Base-by-base conservation (phyloP, 2,888 invertebrate species). In the Malacosoma neustria region DNA sequence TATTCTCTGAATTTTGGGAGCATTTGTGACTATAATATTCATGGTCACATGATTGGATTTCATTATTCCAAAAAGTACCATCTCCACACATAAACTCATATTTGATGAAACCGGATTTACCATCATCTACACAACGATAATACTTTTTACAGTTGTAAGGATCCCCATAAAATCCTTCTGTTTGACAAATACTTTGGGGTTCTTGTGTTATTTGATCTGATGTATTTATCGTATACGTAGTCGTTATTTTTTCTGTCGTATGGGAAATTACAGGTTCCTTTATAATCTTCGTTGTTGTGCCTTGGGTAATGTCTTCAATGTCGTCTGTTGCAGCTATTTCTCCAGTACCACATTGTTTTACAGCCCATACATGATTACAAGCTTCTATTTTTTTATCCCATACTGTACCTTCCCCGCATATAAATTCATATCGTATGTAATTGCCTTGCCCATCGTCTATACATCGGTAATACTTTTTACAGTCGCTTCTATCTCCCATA, bases 381-480 rank as follows among this genome's bases (percentile, higher is more conserved):
- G 90, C 88, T 60, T 89, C 80, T 40, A 89, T 72, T 36, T 85
- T 74, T 39, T 89, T 87, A 72, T 93, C 93, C 93, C 94, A 94
- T 22, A 92, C 90, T 3, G 94, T 94, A 35, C 93, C 93, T 37
- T 90, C 88, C 2, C 90, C 91, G 66, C 94, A 94, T 9, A 77
- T 77, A 63, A 92, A 94, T 43, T 92, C 90, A 60, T 91, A 91
- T 69, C 88, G 90, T 33, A 74, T 89, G 51, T 81, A 92, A 2
- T 84, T 82, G 41, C 88, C 88, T 14, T 85, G 73, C 0, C 88
- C 89, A 57, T 88, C 87, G 40, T 86, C 79, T 13, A 93, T 92
- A 69, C 94, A 94, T 48, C 93, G 87, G 61, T 92, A 93, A 74
- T 94, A 94, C 62, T 90, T 92, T 41, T 86, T 89, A 58, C 94